Percentiles rank a stretch among this genome's conserved stretches.
phyloP scores from a whole-genome alignment of 2,797 vertebrate genomes.

The Eospalax fontanierii region DNA sequence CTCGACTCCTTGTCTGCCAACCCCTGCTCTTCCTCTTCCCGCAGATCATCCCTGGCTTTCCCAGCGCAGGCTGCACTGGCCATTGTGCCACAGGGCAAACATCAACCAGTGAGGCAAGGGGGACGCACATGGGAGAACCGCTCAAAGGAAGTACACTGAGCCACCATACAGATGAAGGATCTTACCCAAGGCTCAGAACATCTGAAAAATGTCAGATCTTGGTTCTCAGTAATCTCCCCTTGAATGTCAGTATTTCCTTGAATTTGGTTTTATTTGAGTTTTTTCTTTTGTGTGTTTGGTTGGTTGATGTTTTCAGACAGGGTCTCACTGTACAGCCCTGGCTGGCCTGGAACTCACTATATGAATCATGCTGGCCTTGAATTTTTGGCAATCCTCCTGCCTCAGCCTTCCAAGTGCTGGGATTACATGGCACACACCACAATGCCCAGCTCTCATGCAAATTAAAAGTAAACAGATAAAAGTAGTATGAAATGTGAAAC shows the following conservation, averaged over 20 bases:
- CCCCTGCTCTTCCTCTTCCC: background rate
- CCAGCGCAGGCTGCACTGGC: background rate
- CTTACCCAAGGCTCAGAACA: background rate
- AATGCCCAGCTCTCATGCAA: background rate
- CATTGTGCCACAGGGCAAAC: background rate
- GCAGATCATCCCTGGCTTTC: background rate
- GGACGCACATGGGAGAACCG: background rate
- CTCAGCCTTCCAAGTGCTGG: background rate
- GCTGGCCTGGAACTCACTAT: background rate
- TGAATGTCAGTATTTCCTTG: background rate
- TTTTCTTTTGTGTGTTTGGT: background rate
- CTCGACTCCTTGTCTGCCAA: background rate
- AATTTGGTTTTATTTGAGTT: background rate
- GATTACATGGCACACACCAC: background rate
- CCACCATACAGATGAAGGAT: background rate
- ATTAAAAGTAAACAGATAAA: slow-evolving; percentile 26
- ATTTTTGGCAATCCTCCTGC: background rate
- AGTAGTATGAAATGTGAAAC: slow-evolving; percentile 20
- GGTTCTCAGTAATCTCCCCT: background rate
- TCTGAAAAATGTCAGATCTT: background rate
- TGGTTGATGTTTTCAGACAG: background rate
- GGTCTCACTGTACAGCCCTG: background rate
- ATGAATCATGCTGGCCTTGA: background rate
- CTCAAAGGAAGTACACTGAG: no score
- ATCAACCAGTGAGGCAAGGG: background rate